These are phyloP conservation scores for Drosophila mayri DNA, from an alignment of 1,140 invertebrate species.

Conservation along the genomic window DNA sequence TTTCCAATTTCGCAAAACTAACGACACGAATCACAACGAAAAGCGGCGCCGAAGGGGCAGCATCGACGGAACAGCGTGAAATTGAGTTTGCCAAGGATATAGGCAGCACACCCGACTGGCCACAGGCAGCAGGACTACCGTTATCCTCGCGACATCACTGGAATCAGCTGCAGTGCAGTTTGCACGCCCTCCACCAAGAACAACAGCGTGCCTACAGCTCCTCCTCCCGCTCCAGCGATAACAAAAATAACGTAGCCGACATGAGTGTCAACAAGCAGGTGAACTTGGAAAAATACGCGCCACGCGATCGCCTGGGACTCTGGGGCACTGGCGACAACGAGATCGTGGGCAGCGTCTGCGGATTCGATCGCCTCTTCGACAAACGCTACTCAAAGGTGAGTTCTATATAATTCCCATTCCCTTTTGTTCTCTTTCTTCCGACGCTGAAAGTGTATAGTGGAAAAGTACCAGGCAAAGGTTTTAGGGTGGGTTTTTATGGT, in stretches of 20 bases:
- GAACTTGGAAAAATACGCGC: slow-evolving; percentile 24
- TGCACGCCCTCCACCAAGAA: slow-evolving; percentile 58
- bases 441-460: slow-evolving; percentile 28
- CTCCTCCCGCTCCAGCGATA: not conserved
- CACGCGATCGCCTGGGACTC: slow-evolving; percentile 72
- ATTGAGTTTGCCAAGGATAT: slow-evolving; percentile 16
- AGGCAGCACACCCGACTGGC: slow-evolving; percentile 28
- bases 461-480: slow-evolving; percentile 67
- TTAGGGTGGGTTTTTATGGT: slow-evolving; percentile 48
- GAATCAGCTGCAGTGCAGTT: slow-evolving; percentile 66
- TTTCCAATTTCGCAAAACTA: slow-evolving; percentile 84
- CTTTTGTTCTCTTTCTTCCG: not conserved
- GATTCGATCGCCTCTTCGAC: slow-evolving; percentile 63
- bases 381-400: slow-evolving; percentile 82
- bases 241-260: slow-evolving; percentile 24
- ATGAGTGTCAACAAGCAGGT: slow-evolving; percentile 25
- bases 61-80: slow-evolving; percentile 19
- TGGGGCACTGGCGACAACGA: slow-evolving; percentile 76
- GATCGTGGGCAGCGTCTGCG: slow-evolving; percentile 65
- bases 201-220: slow-evolving; percentile 43
- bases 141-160: slow-evolving; percentile 66
- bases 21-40: slow-evolving; percentile 82
- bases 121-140: slow-evolving; percentile 40
- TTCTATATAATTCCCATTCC: slow-evolving; percentile 5
- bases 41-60: slow-evolving; percentile 64